These are phyloP conservation scores for Drosophila macrospina DNA, from an alignment of 2,888 invertebrate species.

Conservation along the genomic window DNA sequence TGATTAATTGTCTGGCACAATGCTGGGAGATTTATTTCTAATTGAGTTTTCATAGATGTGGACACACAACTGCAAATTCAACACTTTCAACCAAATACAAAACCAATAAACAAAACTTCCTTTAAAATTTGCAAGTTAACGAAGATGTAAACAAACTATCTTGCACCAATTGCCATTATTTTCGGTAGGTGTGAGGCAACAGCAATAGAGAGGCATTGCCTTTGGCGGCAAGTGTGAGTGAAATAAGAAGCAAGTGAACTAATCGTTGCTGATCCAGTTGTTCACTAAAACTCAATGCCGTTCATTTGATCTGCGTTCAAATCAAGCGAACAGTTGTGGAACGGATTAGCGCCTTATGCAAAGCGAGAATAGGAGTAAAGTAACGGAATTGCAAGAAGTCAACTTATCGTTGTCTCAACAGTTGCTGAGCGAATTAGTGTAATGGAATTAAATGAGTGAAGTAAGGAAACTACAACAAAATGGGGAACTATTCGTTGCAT, in stretches of 20 bases:
- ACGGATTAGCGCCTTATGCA: neutral
- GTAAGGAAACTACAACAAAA: too few species aligned
- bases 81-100: neutral
- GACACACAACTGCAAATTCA: slow-evolving; percentile 4
- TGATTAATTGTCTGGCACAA: slow-evolving; percentile 21
- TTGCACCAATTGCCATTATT: slow-evolving; percentile 1
- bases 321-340: slow-evolving; percentile 3
- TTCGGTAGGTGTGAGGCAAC: neutral
- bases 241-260: neutral
- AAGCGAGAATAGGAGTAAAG: too few species aligned
- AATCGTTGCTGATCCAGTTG: neutral
- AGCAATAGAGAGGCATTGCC: neutral
- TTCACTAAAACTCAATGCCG: slow-evolving; percentile 8
- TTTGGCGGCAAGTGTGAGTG: neutral
- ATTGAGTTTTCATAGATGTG: slow-evolving; percentile 4
- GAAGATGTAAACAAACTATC: neutral
- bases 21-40: slow-evolving; percentile 14
- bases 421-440: too few species aligned
- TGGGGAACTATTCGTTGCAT: too few species aligned
- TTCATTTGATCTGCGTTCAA: slow-evolving; percentile 6
- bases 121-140: too few species aligned
- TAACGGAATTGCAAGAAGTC: too few species aligned
- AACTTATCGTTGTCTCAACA: too few species aligned
- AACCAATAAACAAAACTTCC: too few species aligned
- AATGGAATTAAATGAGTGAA: too few species aligned